phyloP scores from a whole-genome alignment of 2,113 vertebrate species.

The Lagopus leucura region DNA sequence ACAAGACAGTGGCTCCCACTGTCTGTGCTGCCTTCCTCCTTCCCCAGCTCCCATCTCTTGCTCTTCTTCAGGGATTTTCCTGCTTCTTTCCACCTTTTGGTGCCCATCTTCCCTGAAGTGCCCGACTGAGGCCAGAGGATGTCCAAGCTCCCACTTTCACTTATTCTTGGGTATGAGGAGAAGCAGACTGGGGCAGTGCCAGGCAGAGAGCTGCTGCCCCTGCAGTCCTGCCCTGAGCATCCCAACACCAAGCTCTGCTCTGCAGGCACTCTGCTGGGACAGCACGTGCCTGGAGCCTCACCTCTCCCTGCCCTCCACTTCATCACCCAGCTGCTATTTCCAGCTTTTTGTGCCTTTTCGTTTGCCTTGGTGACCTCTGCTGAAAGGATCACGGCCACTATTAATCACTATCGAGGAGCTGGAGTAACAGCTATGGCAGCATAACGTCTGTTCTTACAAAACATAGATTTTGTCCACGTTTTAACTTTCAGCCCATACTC shows the following conservation, averaged over 20 bases:
- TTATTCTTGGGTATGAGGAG: background rate
- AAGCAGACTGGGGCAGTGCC: background rate
- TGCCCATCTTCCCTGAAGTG: background rate
- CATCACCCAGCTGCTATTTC: background rate
- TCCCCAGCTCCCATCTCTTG: background rate
- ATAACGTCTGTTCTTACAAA: background rate
- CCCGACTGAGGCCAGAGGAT: background rate
- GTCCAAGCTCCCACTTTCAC: background rate
- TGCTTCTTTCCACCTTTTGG: background rate
- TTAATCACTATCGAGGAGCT: background rate
- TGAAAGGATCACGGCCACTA: background rate
- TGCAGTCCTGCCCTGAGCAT: background rate
- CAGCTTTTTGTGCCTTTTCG: background rate
- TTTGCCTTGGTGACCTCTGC: background rate
- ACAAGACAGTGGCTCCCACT: background rate
- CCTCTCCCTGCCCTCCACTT: background rate
- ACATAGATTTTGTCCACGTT: background rate
- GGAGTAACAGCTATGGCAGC: background rate
- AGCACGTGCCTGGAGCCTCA: background rate
- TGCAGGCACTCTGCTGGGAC: background rate
- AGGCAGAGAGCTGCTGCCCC: background rate
- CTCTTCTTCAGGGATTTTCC: background rate
- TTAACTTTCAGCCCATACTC: background rate
- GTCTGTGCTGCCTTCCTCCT: background rate
- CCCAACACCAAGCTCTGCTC: accelerated